phyloP scores from a whole-genome alignment of 2,888 invertebrate species.

The Orthonevra nobilis region DNA sequence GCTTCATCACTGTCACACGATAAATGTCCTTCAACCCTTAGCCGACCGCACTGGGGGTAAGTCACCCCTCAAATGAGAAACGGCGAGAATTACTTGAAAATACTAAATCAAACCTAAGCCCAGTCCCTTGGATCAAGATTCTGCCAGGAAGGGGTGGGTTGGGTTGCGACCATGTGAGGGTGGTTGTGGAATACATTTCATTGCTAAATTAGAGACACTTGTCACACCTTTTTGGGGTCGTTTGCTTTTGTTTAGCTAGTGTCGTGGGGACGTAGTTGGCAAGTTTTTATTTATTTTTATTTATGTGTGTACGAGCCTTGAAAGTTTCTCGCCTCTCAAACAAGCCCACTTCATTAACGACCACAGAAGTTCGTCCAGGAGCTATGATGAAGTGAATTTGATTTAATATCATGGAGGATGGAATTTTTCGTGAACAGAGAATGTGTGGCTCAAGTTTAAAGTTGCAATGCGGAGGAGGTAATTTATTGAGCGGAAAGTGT shows the following conservation, averaged over 20 bases:
- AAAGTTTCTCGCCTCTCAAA: conserved; percentile 34
- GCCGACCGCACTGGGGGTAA: background rate
- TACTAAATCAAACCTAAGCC: conserved; percentile 17
- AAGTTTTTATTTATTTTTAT: conserved; percentile 15
- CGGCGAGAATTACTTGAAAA: background rate
- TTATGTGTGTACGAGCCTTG: background rate
- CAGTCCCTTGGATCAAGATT: conserved; percentile 8
- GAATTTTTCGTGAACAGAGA: conserved; percentile 16
- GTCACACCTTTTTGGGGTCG: conserved; percentile 58
- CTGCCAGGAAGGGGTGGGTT: conserved; percentile 1
- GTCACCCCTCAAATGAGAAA: background rate
- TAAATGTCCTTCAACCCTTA: conserved; percentile 47
- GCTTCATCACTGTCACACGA: conserved; percentile 62
- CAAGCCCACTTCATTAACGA: conserved; percentile 62
- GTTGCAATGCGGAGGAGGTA: background rate
- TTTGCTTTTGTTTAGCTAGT: conserved; percentile 27
- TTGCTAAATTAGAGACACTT: conserved; percentile 62
- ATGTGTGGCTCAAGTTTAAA: conserved; percentile 29
- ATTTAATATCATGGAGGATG: conserved; percentile 38
- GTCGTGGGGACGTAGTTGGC: background rate
- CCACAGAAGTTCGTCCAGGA: conserved; percentile 47
- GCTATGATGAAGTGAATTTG: conserved; percentile 33
- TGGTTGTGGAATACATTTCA: conserved; percentile 49
- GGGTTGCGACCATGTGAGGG: background rate
- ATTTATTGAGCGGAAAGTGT: no score